Evolutionary conservation across 2,113 vertebrate genomes (phyloP).

Genomic region (Acrocephalus kingi): DNA sequence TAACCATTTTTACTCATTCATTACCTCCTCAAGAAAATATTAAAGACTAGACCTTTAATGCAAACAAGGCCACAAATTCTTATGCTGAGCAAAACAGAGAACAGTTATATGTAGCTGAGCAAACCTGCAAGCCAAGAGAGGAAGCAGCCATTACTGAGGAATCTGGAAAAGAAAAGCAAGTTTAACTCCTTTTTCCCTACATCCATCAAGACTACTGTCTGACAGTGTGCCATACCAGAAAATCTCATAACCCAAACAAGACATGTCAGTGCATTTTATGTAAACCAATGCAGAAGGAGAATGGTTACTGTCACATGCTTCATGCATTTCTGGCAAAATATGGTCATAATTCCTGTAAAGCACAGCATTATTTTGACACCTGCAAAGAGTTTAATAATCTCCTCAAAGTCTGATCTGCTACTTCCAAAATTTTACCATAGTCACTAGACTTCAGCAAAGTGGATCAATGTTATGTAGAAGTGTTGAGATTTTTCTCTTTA

Average conservation of each 20-base stretch:
- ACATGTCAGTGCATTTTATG: fast-evolving
- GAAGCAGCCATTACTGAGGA: not conserved
- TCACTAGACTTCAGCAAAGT: not conserved
- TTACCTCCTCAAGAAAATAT: not conserved
- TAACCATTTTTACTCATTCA: not conserved
- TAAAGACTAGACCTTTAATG: not conserved
- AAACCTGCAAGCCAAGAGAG: not conserved
- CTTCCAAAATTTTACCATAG: not conserved
- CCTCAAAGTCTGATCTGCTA: not conserved
- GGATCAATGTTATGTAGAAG: not conserved
- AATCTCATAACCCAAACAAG: not conserved
- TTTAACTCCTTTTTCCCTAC: not conserved
- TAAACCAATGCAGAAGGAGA: not conserved
- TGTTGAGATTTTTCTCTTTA: not conserved
- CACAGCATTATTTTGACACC: not conserved
- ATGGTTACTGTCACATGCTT: not conserved
- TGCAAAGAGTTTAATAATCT: not conserved
- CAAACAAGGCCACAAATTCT: not conserved
- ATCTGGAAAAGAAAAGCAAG: not conserved
- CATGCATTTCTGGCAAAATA: not conserved
- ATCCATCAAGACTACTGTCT: not conserved
- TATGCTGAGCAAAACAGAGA: not conserved
- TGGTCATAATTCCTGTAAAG: not conserved
- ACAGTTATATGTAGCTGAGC: fast-evolving
- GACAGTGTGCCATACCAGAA: not conserved